Percentiles rank a stretch among this genome's conserved stretches.
These are phyloP conservation scores for Parelbella ahira DNA, from an alignment of 2,888 invertebrate species.

Conservation along the genomic window DNA sequence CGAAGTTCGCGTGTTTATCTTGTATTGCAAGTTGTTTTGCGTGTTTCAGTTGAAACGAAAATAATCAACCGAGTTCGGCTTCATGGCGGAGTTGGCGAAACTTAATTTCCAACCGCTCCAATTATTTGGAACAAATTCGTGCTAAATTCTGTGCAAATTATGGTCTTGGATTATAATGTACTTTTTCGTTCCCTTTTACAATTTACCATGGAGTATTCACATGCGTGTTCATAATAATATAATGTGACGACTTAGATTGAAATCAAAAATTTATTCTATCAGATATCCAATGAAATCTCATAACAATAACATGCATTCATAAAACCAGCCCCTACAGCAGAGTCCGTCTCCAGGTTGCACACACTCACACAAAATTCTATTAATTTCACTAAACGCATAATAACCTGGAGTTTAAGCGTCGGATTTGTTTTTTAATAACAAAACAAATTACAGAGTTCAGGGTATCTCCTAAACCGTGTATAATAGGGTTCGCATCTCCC, in stretches of 20 bases:
- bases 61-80: constrained; percentile 59
- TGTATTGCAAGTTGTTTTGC: constrained; percentile 61
- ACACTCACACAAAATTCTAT: constrained; percentile 20
- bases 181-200: too few species aligned
- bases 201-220: too few species aligned
- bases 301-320: not conserved
- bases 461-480: constrained; percentile 69
- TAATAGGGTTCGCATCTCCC: constrained; percentile 72
- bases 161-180: not conserved
- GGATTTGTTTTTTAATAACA: constrained; percentile 47
- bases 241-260: too few species aligned
- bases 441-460: constrained; percentile 66
- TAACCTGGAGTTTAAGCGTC: constrained; percentile 35
- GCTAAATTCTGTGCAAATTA: constrained; percentile 4
- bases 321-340: constrained; percentile 6
- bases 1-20: constrained; percentile 69
- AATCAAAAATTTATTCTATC: too few species aligned
- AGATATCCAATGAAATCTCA: not conserved
- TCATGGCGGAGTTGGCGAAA: constrained; percentile 26
- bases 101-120: constrained; percentile 24
- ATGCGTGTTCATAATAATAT: too few species aligned
- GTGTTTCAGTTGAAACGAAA: constrained; percentile 59
- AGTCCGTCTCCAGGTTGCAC: not conserved
- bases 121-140: constrained; percentile 21
- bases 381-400: constrained; percentile 29